Evolutionary conservation across 1,140 invertebrate species (phyloP).

Genomic region (Papilio aristodemus): DNA sequence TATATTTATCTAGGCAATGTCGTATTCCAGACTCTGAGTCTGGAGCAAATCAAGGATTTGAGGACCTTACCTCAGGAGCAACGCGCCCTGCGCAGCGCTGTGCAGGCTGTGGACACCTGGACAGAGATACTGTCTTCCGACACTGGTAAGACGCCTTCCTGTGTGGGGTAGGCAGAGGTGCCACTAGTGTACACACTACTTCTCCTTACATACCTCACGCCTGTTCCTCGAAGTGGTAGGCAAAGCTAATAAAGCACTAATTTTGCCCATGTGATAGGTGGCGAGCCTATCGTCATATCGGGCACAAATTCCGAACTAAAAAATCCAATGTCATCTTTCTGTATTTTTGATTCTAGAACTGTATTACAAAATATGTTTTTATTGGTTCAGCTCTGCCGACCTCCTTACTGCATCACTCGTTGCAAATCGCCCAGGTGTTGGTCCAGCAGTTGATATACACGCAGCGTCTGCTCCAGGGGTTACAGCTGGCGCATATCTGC

Average conservation of each 20-base stretch:
- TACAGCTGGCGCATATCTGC: conserved; percentile 52
- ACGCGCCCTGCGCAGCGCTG: not conserved
- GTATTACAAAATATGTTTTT: not conserved
- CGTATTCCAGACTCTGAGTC: conserved; percentile 16
- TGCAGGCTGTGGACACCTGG: conserved; percentile 21
- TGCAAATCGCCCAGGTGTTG: conserved; percentile 41
- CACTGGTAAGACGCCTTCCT: not conserved
- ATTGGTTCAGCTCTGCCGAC: conserved; percentile 2
- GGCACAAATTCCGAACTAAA: no score
- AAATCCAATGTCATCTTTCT: no score
- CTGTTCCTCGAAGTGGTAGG: no score
- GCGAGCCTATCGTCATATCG: no score
- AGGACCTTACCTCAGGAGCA: conserved; percentile 33
- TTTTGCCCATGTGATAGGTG: no score
- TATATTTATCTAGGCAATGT: not conserved
- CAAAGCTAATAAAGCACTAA: no score
- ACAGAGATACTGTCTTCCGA: conserved; percentile 8
- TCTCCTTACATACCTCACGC: no score
- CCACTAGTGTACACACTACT: no score
- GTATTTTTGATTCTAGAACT: no score
- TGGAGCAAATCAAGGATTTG: not conserved
- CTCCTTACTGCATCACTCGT: conserved; percentile 11
- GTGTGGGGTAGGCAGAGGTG: no score
- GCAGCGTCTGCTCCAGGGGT: conserved; percentile 34
- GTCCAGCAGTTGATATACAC: conserved; percentile 48